Evolutionary conservation across 2,797 vertebrate species (phyloP), one percentile per base, ranked within the genome.

Genomic region (Tapera naevia): DNA sequence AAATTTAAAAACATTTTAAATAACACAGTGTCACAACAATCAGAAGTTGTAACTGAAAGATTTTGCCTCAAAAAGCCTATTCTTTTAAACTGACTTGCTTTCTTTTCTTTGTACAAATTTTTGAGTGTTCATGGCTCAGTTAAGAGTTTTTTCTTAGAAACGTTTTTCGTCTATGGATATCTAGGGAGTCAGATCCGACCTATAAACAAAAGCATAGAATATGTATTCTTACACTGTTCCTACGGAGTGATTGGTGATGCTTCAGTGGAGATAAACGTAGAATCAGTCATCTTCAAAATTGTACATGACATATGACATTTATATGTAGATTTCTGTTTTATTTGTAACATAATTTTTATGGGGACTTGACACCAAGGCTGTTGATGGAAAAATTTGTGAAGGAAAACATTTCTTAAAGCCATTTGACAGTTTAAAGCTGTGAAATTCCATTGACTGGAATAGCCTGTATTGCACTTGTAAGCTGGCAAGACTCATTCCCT

Each of bases 301-400:
- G 18, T 51, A 73, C 28, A 8, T 84, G 73, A 80, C 45, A 14
- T 35, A 33, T 5, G 45, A 72, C 22, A 72, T 80, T 88, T 93
- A 45, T 61, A 80, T 90, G 78, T 41, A 93, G 93, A 91, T 93
- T 79, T 21, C 21, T 76, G 7, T 14, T 94, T 78, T 89, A 79
- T 61, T 84, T 13, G 30, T 61, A 43, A 43, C 23, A 27, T 80
- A 56, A 5, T 80, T 82, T 86, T 86, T 67, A 56, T 37, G 58
- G 23, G 19, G 54, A 58, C 23, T 88, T 86, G 19, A 91, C 45
- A 33, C 27, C 17, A 67, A 57, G 33, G n/a, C 53, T 58, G 23
- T 33, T 72, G 41, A 37, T 74, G n/a, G 58, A 71, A 76, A 87
- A 70, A 66, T 32, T 58, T 35, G 13, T 84, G 62, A 61, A 80